Percentiles rank a stretch among this genome's conserved stretches.
Evolutionary conservation across 2,113 vertebrate genomes (phyloP).

Genomic region (Centropus bengalensis): DNA sequence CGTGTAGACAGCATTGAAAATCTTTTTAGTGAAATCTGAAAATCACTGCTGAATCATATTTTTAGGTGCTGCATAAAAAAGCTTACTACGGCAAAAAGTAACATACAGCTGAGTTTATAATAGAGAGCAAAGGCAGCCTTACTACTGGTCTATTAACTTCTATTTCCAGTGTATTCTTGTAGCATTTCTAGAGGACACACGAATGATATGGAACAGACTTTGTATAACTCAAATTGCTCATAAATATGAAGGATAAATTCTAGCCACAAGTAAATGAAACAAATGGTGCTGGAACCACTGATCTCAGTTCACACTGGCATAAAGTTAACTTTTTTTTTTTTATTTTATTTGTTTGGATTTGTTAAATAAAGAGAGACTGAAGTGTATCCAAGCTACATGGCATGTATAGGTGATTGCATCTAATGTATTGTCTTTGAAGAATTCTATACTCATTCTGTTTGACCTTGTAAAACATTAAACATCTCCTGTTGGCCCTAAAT

Average conservation of each 20-base stretch:
- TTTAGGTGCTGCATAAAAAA: background rate
- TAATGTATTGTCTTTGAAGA: background rate
- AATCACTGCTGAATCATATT: background rate
- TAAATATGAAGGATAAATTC: background rate
- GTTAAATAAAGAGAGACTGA: background rate
- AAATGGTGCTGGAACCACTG: fast-evolving
- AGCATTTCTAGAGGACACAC: background rate
- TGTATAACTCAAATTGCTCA: background rate
- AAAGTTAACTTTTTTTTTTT: background rate
- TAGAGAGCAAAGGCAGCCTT: background rate
- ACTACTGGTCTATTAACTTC: background rate
- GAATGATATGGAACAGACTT: background rate
- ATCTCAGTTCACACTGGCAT: background rate
- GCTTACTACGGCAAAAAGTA: background rate
- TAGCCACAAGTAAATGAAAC: background rate
- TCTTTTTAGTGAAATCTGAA: background rate
- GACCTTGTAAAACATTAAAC: background rate
- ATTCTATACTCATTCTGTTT: background rate
- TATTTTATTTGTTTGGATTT: background rate
- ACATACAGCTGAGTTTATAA: background rate
- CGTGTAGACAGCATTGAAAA: background rate
- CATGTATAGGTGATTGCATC: background rate
- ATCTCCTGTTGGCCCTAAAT: background rate
- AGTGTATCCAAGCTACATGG: background rate
- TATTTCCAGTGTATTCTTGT: background rate